Evolutionary conservation across 2,797 vertebrate genomes (phyloP), one percentile per base, ranked within the genome.

Genomic region (Odontamblyopus lacepedii): DNA sequence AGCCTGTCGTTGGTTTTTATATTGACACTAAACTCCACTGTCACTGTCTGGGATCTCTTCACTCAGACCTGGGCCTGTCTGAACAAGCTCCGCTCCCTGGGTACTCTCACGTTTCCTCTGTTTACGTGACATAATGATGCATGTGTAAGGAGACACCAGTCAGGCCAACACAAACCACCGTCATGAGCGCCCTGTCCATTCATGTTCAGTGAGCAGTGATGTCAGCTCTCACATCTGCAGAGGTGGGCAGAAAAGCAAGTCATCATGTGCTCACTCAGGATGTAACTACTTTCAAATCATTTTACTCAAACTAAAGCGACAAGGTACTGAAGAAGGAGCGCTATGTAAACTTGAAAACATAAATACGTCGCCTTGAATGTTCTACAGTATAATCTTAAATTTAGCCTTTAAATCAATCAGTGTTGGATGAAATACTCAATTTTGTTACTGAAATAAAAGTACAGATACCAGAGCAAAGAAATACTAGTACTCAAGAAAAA

Each of bases 101-200:
- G 70, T 66, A 13, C 73, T 82, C 81, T 91, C 69, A 60, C 69
- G 11, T 91, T 93, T 89, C 90, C 89, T 80, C 71, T 90, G 86
- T 91, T 91, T 93, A 89, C 76, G 67, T 81, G 82, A 91, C 85
- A 90, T 91, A 90, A 93, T 90, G 88, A 91, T 85, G 85, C 83
- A 70, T 83, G 84, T 80, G 89, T 90, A 91, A 93, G 90, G 76
- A 88, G 85, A 92, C 89, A 89, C 89, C 82, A 4, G 26, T 59
- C 74, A 73, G 83, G 76, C 79, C 81, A 79, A 66, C 73, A 80
- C 26, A 77, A 79, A 63, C 72, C 79, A 79, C 83, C 76, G 76
- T 74, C 78, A 85, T 72, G 71, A 53, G 78, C 77, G 80, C 71
- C 73, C 80, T 57, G 59, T 68, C 69, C 68, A 75, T 90, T 85